A percentile compares a stretch with the other conserved stretches of the same genome.
These are phyloP conservation scores for Catharus fuscescens DNA, from an alignment of 2,113 vertebrate species.

Conservation along the genomic window DNA sequence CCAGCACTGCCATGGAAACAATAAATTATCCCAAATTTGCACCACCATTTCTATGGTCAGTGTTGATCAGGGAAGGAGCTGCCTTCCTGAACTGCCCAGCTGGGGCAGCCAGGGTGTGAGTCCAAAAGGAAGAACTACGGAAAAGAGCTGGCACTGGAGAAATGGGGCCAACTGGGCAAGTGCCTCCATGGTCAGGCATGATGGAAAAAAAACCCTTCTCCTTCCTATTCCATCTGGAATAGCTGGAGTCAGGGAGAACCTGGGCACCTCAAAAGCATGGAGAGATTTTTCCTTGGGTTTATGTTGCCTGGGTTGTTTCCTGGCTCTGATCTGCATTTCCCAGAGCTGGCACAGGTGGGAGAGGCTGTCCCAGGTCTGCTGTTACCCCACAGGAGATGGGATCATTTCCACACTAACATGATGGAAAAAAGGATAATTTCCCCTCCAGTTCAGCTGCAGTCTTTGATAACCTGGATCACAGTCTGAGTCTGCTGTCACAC, in stretches of 20 bases:
- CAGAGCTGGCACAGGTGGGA: background rate
- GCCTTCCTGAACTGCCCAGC: background rate
- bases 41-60: background rate
- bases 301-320: background rate
- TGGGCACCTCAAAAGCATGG: background rate
- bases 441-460: background rate
- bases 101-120: background rate
- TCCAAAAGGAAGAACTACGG: background rate
- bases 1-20: background rate
- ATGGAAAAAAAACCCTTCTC: background rate
- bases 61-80: background rate
- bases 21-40: background rate
- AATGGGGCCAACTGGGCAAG: background rate
- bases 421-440: background rate
- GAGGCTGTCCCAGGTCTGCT: background rate
- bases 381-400: background rate
- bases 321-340: background rate
- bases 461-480: background rate
- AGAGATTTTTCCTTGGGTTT: background rate
- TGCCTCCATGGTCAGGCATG: rapidly evolving
- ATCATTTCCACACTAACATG: background rate
- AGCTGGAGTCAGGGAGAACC: background rate
- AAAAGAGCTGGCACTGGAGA: background rate
- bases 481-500: background rate
- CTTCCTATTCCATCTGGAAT: background rate